Percentiles rank a stretch among this genome's conserved stretches.
phyloP scores from a whole-genome alignment of 1,140 invertebrate species.

The Mesaphorura yosii region DNA sequence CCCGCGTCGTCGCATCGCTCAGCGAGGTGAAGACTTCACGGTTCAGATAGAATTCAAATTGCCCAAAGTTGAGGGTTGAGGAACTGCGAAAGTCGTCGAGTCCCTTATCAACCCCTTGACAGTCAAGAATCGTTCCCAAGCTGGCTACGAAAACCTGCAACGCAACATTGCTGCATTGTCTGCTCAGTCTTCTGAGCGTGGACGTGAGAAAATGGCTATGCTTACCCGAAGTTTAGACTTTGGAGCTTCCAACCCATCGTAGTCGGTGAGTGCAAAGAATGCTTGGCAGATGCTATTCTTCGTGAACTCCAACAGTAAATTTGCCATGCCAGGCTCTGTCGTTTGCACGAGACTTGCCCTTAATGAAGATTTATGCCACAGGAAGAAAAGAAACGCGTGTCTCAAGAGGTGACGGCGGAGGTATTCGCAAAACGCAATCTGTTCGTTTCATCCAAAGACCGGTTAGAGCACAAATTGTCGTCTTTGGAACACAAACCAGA shows the following conservation, averaged over 20 bases:
- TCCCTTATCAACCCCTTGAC: constrained; percentile 62
- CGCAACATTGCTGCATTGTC: background rate
- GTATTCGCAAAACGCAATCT: no score
- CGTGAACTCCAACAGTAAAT: constrained; percentile 51
- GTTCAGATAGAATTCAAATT: constrained; percentile 60
- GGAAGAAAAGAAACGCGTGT: no score
- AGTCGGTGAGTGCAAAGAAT: constrained; percentile 53
- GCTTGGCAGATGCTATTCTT: constrained; percentile 64
- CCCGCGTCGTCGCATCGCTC: constrained; percentile 44
- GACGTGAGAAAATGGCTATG: background rate
- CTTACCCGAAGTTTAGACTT: constrained; percentile 64
- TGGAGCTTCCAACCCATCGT: constrained; percentile 47
- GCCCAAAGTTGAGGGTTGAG: constrained; percentile 53
- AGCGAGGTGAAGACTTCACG: constrained; percentile 55
- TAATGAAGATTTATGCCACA: no score
- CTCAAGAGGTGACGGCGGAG: no score
- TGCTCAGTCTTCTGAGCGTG: background rate
- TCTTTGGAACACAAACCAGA: no score
- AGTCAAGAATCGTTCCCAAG: constrained; percentile 54
- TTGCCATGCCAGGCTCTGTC: no score
- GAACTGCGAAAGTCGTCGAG: constrained; percentile 60
- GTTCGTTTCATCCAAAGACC: no score
- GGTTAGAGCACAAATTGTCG: no score
- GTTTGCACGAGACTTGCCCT: no score
- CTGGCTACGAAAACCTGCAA: constrained; percentile 59